Evolutionary conservation across 2,888 invertebrate species (phyloP).

Genomic region (Euplexia lucipara): DNA sequence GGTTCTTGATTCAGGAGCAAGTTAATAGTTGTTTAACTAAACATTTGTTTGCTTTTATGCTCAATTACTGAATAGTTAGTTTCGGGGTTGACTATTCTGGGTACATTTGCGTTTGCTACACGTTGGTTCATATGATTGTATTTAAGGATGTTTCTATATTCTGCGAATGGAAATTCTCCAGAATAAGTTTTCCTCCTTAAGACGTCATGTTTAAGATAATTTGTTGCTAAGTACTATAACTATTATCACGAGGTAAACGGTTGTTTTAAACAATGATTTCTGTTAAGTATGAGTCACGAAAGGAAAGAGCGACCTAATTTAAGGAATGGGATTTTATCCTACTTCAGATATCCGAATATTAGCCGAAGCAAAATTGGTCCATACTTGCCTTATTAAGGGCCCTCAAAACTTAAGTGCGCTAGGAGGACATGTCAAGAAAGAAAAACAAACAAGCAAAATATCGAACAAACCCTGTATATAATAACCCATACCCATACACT

Average conservation of each 20-base stretch:
- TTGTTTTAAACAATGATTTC: neutral
- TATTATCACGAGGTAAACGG: neutral
- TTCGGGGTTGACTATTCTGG: neutral
- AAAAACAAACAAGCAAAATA: neutral
- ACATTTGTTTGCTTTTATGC: slow-evolving; percentile 19
- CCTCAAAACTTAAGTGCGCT: neutral
- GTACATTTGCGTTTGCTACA: neutral
- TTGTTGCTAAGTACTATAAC: slow-evolving; percentile 7
- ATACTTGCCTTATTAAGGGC: no score
- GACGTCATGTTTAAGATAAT: slow-evolving; percentile 3
- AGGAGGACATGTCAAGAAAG: neutral
- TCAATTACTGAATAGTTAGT: slow-evolving; percentile 23
- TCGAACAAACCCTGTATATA: neutral
- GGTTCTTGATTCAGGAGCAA: slow-evolving; percentile 26
- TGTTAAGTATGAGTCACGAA: neutral
- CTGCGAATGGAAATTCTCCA: neutral
- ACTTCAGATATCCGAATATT: neutral
- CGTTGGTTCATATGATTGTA: slow-evolving; percentile 5
- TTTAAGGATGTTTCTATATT: slow-evolving; percentile 7
- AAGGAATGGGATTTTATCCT: no score
- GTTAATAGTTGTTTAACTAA: slow-evolving; percentile 16
- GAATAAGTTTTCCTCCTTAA: neutral
- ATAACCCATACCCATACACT: neutral
- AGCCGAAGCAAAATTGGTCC: neutral
- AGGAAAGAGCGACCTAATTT: no score